Percentiles rank a stretch among this genome's conserved stretches.
Conservation (phyloP, 2,113 vertebrate genomes). For the Indicator indicator region DNA sequence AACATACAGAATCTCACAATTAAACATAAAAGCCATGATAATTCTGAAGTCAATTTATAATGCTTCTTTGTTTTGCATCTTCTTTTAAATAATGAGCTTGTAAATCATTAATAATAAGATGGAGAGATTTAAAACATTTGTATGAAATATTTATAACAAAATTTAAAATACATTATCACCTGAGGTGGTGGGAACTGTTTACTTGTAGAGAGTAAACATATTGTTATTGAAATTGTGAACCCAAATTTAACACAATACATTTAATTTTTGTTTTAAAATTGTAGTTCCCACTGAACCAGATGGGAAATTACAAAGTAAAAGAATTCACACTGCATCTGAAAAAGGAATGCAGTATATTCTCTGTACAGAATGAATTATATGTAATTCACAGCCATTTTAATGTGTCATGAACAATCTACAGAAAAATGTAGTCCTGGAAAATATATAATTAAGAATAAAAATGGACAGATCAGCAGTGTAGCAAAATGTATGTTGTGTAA, state of each 20-base stretch:
- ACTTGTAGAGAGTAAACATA: background rate
- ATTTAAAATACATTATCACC: constrained; percentile 9
- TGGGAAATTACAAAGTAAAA: background rate
- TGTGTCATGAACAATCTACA: background rate
- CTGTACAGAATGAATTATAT: background rate
- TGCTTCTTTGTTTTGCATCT: background rate
- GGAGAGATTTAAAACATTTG: constrained; percentile 13
- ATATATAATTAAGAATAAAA: constrained; percentile 19
- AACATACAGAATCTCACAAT: background rate
- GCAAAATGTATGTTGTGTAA: background rate
- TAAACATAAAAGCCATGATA: constrained; percentile 16
- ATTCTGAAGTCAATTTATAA: background rate
- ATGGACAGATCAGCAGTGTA: background rate
- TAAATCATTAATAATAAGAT: constrained; percentile 51
- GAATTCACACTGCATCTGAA: background rate
- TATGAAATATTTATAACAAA: constrained; percentile 47
- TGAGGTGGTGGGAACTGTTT: background rate
- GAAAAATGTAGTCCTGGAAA: constrained; percentile 2
- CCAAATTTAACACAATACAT: background rate
- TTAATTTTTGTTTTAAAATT: constrained; percentile 5
- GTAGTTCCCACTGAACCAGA: background rate
- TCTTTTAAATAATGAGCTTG: constrained; percentile 21
- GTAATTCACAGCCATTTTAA: constrained; percentile 19
- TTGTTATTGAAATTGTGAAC: background rate
- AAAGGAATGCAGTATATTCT: background rate